A percentile compares a stretch with the other conserved stretches of the same genome.
phyloP scores from a whole-genome alignment of 2,888 invertebrate genomes.

The Phaedon cochleariae region DNA sequence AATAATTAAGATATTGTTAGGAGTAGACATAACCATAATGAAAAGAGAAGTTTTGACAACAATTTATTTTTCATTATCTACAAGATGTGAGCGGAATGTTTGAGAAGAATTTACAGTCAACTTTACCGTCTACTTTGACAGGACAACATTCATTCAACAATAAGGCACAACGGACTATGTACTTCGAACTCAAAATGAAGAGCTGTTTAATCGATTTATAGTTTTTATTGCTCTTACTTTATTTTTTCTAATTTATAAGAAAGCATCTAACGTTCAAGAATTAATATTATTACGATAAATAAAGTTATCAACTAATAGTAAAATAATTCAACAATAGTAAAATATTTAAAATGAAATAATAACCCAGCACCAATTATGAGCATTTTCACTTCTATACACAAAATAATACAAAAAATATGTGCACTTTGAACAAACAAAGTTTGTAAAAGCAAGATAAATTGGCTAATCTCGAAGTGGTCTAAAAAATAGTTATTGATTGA shows the following conservation, averaged over 20 bases:
- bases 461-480: conserved; percentile 24
- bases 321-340: conserved; percentile 35
- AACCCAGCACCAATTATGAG: conserved; percentile 53
- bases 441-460: conserved; percentile 30
- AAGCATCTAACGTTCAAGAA: conserved; percentile 25
- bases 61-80: conserved; percentile 38
- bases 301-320: conserved; percentile 25
- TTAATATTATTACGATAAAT: conserved; percentile 23
- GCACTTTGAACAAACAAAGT: conserved; percentile 33
- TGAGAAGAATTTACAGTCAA: conserved; percentile 25
- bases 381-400: conserved; percentile 46
- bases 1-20: too few species aligned
- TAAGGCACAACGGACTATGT: conserved; percentile 35
- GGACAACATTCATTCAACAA: conserved; percentile 23
- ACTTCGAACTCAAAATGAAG: neutral
- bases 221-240: conserved; percentile 12
- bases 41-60: conserved; percentile 23
- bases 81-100: conserved; percentile 37
- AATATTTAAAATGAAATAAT: conserved; percentile 35
- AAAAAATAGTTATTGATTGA: too few species aligned
- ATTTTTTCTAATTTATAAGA: conserved; percentile 15
- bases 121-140: conserved; percentile 20
- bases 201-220: neutral
- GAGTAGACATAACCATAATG: too few species aligned
- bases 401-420: conserved; percentile 46